Base-by-base conservation (phyloP, 2,113 vertebrate species). In the Nothocercus julius region DNA sequence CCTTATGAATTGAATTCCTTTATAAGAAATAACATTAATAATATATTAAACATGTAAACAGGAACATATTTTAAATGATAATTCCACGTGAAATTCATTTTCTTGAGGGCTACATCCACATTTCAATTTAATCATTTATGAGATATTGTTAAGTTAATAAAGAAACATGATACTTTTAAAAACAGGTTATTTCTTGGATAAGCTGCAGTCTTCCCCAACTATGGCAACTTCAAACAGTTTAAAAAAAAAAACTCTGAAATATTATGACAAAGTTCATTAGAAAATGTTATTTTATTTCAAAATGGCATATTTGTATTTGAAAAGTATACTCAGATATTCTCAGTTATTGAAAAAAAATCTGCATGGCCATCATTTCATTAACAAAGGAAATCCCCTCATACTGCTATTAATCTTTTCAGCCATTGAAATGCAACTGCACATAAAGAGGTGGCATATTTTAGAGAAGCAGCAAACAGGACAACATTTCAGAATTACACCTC, bases 401-500 rank as follows among this genome's bases (percentile, higher is more conserved):
- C 3, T 38, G 78, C 79, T 80, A 6, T 20, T 75, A 80, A 85
- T 87, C 56, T 91, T 85, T 75, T 30, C 87, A 94, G 68, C 40
- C 80, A 62, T 64, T 44, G 61, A 81, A 92, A 92, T 22, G 7
- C 40, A 53, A 86, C 91, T 84, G 56, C 62, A 79, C 45, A 45
- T 2, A 36, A 36, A 74, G 75, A 82, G 92, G 90, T 68, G 83
- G 70, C 82, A 63, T 78, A 95, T 89, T 96, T 95, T 56, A 94
- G 85, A 85, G 61, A 68, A 58, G 87, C 79, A 88, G 90, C 82
- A 72, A 85, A 95, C 76, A 90, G 85, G 90, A 95, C 87, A 93
- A 49, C 21, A 78, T 69, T 72, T 97, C 94, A 94, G 94, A 77
- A 78, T 81, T 77, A 95, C 93, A 96, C 85, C 92, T 89, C 96